Evolutionary conservation across 2,113 vertebrate genomes (phyloP), one percentile per base, ranked within the genome.

Genomic region (Caranx ignobilis): DNA sequence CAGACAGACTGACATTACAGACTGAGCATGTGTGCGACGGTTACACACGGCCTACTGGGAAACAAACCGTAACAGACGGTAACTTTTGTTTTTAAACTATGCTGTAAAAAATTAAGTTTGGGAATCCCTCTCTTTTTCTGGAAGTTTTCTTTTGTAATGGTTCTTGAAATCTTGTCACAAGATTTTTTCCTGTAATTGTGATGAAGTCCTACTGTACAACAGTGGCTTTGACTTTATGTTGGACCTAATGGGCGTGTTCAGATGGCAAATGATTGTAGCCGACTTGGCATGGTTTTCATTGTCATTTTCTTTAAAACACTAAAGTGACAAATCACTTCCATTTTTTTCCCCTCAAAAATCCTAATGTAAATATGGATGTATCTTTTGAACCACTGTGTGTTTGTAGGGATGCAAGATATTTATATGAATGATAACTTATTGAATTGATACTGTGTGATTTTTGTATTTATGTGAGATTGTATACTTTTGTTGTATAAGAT

Each of bases 351-450:
- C 4, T 26, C 12, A 26, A 57, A 63, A 57, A 60, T 74, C 13
- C 72, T 79, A 74, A 72, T 83, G 52, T 74, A 81, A 85, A 89
- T 71, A n/a, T 61, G 15, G 67, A 39, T 72, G 41, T 59, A 41
- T 15, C 3, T 63, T 87, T 41, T 86, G 0, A 59, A 60, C 76
- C 31, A 68, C 19, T 60, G 11, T 37, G 41, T 70, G 34, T 88
- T 87, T 89, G 62, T 90, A 80, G 48, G 75, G 6, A 76, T 87
- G 63, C 77, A 79, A 59, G 3, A 82, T 87, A 88, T 91, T 91
- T 92, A 87, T 88, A 79, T 48, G 5, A n/a, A 35, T 69, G 12
- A 16, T 86, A 81, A 81, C 0, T 76, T 86, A 91, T 89, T 88
- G 57, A 21, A 84, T 62, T 84, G 21, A 72, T 76, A 45, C 31